These are phyloP conservation scores for Drosophila ogumai DNA, from an alignment of 1,140 invertebrate species.

Conservation along the genomic window DNA sequence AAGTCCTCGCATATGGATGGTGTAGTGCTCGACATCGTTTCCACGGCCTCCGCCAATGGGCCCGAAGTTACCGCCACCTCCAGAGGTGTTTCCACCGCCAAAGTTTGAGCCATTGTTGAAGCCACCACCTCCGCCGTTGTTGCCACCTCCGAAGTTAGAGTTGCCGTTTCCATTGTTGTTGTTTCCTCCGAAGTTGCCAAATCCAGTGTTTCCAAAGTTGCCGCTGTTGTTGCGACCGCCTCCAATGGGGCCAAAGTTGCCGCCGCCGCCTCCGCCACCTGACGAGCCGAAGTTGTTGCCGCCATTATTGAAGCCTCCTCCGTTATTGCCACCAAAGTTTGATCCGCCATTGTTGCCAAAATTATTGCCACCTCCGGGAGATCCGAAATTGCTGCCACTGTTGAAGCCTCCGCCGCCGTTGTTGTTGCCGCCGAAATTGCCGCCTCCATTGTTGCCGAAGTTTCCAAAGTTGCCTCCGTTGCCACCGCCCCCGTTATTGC, in stretches of 20 bases:
- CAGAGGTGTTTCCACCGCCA: conserved; percentile 20
- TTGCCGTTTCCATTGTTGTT: conserved; percentile 48
- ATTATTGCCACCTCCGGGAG: conserved; percentile 44
- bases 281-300: conserved; percentile 56
- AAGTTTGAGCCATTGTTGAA: conserved; percentile 55
- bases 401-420: conserved; percentile 58
- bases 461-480: conserved; percentile 60
- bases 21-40: conserved; percentile 70
- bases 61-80: conserved; percentile 64
- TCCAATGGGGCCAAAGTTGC: conserved; percentile 65
- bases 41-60: conserved; percentile 67
- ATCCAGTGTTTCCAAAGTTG: conserved; percentile 46
- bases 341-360: conserved; percentile 59
- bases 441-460: conserved; percentile 66
- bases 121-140: conserved; percentile 42
- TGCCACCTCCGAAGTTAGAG: conserved; percentile 39
- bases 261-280: conserved; percentile 22
- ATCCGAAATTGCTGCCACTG: conserved; percentile 49
- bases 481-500: conserved; percentile 47
- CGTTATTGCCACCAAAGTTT: conserved; percentile 48
- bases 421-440: conserved; percentile 69
- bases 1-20: conserved; percentile 80
- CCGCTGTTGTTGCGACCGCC: conserved; percentile 64
- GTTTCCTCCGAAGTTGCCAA: conserved; percentile 52
- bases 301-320: conserved; percentile 52